Percentiles rank a stretch among this genome's conserved stretches.
phyloP scores from a whole-genome alignment of 2,113 vertebrate species.

The Xenopus tropicalis region UCB_Xtro_10.0 CM004449.2:2928001-2928500 shows the following conservation, averaged over 20 bases:
- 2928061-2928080: not conserved
- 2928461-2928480: not conserved
- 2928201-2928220: too few species aligned
- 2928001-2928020: too few species aligned
- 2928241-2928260: too few species aligned
- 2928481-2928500: not conserved
- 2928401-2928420: not conserved
- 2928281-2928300: too few species aligned
- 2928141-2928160: not conserved
- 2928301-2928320: not conserved
- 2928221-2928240: too few species aligned
- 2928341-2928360: not conserved
- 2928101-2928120: slow-evolving; percentile 32
- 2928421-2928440: too few species aligned
- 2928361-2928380: not conserved
- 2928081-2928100: not conserved
- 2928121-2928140: slow-evolving; percentile 30
- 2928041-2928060: not conserved
- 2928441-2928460: too few species aligned
- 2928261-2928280: too few species aligned
- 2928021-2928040: too few species aligned
- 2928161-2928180: too few species aligned
- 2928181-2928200: too few species aligned
- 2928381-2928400: not conserved
- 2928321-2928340: not conserved